Evolutionary conservation across 2,797 vertebrate genomes (phyloP), one percentile per base, ranked within the genome.

Genomic region (Argentina silus): DNA sequence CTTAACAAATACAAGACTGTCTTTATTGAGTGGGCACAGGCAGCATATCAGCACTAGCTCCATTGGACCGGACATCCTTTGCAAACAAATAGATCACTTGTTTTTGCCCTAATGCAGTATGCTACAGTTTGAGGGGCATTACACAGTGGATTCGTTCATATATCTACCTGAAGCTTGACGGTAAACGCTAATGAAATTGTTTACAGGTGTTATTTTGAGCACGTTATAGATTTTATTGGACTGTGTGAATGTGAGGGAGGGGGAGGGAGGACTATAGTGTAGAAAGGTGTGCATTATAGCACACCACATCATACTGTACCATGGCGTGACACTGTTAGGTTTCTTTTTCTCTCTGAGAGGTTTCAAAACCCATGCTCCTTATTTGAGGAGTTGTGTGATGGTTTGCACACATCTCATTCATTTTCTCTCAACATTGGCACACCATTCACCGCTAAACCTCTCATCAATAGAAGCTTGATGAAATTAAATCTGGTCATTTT

Each of bases 1-100:
- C 93, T 93, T 83, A 78, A 93, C 93, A 95, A 94, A 95, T 89
- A 94, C 23, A 69, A 78, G 78, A 72, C 80, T 65, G 77, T 72
- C 83, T 93, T 93, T 93, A 94, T 90, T 88, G 79, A 77, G 27
- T 15, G 76, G 79, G 77, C 86, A 76, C 72, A 75, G 70, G 76
- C 81, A 75, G 83, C 78, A 72, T 83, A 85, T 84, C 82, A 43
- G 81, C 85, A 80, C 83, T 85, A 72, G 80, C 80, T 80, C 81
- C 73, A 83, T 56, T 75, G 55, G 65, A 72, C 87, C 89, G 86
- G 87, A 93, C 89, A 84, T 93, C 91, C 92, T 93, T 85, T 21
- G 90, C 91, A 93, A 93, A 94, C 92, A 94, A 70, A 88, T 48
- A 81, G 69, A 83, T 59, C 81, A 78, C 76, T 79, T 78, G 55